These are phyloP conservation scores for Embidobia sp. DNA, from an alignment of 2,888 invertebrate species.

Conservation along the genomic window DNA sequence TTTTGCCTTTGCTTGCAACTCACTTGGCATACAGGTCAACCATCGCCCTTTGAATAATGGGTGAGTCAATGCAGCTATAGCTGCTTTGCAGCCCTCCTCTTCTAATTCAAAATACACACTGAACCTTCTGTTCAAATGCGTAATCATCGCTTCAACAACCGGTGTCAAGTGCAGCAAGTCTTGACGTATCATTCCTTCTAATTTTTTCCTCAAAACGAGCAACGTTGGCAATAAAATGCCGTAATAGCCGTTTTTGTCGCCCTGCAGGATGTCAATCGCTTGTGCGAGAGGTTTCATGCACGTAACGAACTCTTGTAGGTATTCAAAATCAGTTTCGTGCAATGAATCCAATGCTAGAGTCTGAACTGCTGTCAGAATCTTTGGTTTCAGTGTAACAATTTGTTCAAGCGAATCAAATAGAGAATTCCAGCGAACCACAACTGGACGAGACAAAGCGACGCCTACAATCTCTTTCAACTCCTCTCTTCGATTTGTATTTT, in stretches of 20 bases:
- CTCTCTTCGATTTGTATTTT: conserved; percentile 9
- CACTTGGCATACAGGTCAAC: not conserved
- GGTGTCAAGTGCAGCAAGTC: conserved; percentile 6
- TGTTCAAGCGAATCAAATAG: conserved; percentile 10
- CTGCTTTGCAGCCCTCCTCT: conserved; percentile 7
- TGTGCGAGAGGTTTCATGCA: conserved; percentile 19
- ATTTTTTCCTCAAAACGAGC: conserved; percentile 4
- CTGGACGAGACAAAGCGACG: not conserved
- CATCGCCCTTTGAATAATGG: not conserved
- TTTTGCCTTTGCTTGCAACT: not conserved
- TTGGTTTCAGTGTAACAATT: not conserved
- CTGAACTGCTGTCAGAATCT: not conserved
- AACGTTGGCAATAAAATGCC: conserved; percentile 23
- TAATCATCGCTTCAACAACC: not conserved
- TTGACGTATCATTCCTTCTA: not conserved
- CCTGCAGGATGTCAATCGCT: conserved; percentile 20
- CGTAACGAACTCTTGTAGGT: conserved; percentile 22
- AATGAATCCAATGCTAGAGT: not conserved
- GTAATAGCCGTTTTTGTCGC: conserved; percentile 20
- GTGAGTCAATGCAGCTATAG: conserved; percentile 8
- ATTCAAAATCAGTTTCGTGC: conserved; percentile 12
- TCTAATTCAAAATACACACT: conserved; percentile 1
- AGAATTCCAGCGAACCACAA: conserved; percentile 15
- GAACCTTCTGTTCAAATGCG: not conserved
- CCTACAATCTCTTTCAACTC: not conserved